phyloP scores from a whole-genome alignment of 2,888 invertebrate genomes.

The Phortica okadai region DNA sequence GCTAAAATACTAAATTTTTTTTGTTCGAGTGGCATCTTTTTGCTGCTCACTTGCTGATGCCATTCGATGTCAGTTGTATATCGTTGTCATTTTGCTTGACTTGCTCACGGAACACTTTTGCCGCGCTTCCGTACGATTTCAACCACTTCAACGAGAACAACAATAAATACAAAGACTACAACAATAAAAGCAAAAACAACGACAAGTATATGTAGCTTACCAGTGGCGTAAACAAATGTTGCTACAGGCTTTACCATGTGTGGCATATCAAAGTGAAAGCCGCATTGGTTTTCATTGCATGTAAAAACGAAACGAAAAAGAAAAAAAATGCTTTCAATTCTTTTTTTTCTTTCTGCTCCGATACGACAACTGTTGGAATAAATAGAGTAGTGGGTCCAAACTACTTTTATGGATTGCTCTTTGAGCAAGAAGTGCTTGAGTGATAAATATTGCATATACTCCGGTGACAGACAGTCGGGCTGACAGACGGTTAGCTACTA shows the following conservation, averaged over 20 bases:
- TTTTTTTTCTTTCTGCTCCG: constrained; percentile 5
- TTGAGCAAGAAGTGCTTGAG: constrained; percentile 19
- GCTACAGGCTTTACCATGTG: constrained; percentile 13
- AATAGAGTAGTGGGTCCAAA: background rate
- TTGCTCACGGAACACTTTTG: background rate
- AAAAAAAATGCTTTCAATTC: background rate
- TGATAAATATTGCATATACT: constrained; percentile 28
- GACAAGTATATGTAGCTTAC: background rate
- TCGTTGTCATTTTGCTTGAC: background rate
- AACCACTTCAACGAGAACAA: background rate
- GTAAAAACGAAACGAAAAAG: background rate
- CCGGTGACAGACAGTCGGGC: background rate
- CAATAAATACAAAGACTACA: background rate
- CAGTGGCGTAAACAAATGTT: background rate
- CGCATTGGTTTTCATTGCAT: constrained; percentile 22
- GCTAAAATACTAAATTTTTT: background rate
- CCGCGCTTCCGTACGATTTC: background rate
- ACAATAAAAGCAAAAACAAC: background rate
- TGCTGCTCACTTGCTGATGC: background rate
- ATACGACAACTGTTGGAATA: background rate
- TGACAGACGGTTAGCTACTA: background rate
- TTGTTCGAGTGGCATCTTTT: background rate
- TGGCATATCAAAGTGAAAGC: constrained; percentile 17
- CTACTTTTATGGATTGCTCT: constrained; percentile 13
- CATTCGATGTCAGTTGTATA: background rate